phyloP scores from a whole-genome alignment of 1,140 invertebrate genomes.

The Drosophila tsacasi region DNA sequence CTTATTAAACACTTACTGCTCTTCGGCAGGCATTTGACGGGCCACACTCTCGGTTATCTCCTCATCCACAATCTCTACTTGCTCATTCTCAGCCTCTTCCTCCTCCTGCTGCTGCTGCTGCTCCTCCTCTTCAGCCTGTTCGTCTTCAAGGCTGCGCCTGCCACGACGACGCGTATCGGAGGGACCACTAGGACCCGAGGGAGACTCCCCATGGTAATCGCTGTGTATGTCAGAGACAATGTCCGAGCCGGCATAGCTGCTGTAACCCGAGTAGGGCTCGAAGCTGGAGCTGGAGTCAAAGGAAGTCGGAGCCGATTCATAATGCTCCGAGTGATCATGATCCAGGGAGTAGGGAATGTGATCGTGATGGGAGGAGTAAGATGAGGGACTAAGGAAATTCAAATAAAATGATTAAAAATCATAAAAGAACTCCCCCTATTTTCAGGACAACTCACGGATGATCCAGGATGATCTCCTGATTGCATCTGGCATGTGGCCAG shows the following conservation, averaged over 20 bases:
- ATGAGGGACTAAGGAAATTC: conserved; percentile 44
- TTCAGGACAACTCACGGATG: conserved; percentile 58
- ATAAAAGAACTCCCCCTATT: neutral
- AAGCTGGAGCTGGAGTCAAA: conserved; percentile 64
- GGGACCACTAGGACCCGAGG: conserved; percentile 32
- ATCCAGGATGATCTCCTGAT: conserved; percentile 71
- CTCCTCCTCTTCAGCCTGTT: neutral
- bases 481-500: conserved; percentile 57
- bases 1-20: conserved; percentile 52
- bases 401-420: neutral
- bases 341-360: conserved; percentile 77
- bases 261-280: conserved; percentile 78
- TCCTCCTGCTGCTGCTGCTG: conserved; percentile 10
- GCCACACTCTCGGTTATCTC: conserved; percentile 62
- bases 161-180: conserved; percentile 51
- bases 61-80: conserved; percentile 68
- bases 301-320: conserved; percentile 48
- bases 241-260: conserved; percentile 67
- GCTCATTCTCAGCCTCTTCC: conserved; percentile 28
- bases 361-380: conserved; percentile 64
- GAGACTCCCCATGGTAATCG: conserved; percentile 41
- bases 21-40: conserved; percentile 71
- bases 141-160: conserved; percentile 40
- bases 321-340: conserved; percentile 58
- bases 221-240: conserved; percentile 59